Evolutionary conservation across 1,140 invertebrate genomes (phyloP).

Genomic region (Lordiphosa mommai): DNA sequence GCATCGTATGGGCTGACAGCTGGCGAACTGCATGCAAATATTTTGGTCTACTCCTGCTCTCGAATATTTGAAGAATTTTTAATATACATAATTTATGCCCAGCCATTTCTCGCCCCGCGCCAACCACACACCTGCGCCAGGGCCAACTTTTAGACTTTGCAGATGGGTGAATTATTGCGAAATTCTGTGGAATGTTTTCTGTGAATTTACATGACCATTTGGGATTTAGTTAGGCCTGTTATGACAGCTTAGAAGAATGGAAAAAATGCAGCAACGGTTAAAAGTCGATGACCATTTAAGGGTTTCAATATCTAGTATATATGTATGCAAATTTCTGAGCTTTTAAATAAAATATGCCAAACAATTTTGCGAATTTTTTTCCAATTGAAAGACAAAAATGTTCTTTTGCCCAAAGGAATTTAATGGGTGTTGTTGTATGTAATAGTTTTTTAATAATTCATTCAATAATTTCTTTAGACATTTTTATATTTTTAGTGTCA

Average conservation of each 20-base stretch:
- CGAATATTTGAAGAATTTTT: constrained; percentile 68
- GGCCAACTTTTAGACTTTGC: not conserved
- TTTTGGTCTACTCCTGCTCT: constrained; percentile 31
- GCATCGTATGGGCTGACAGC: constrained; percentile 16
- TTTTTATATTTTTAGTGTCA: too few species aligned
- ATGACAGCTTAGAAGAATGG: not conserved
- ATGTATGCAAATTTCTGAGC: too few species aligned
- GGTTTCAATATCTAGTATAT: too few species aligned
- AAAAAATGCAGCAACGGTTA: not conserved
- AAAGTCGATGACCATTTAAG: constrained; percentile 1
- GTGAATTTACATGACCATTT: constrained; percentile 13
- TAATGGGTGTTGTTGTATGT: too few species aligned
- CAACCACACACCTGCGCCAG: not conserved
- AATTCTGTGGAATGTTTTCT: constrained; percentile 27
- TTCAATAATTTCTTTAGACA: too few species aligned
- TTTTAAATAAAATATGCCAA: too few species aligned
- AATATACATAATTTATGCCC: constrained; percentile 67
- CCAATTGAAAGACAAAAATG: too few species aligned
- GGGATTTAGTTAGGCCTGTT: constrained; percentile 12
- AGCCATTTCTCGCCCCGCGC: not conserved
- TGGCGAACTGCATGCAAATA: constrained; percentile 65
- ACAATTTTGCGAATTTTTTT: too few species aligned
- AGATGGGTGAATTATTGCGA: constrained; percentile 30
- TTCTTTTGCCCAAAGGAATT: too few species aligned
- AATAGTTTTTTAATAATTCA: too few species aligned